These are phyloP conservation scores for Phaethornis superciliosus DNA, from an alignment of 2,113 vertebrate species.

Conservation along the genomic window DNA sequence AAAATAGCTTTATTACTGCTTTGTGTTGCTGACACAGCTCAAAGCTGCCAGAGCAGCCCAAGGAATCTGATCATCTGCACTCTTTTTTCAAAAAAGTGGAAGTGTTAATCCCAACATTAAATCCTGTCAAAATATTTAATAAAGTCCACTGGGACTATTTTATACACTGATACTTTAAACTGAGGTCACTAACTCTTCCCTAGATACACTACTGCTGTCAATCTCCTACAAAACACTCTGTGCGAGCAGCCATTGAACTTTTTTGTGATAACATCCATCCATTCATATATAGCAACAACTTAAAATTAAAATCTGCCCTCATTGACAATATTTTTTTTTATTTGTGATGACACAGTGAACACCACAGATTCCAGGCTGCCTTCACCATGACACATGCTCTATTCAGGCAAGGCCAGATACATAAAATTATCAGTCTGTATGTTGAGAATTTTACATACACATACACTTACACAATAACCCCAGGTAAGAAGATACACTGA, in stretches of 20 bases:
- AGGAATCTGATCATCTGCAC: not conserved
- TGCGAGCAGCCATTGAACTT: not conserved
- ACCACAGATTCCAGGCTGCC: not conserved
- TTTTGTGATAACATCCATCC: not conserved
- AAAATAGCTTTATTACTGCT: not conserved
- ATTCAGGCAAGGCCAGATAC: not conserved
- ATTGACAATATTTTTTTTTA: not conserved
- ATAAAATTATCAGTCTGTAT: not conserved
- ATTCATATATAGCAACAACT: not conserved
- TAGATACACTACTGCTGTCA: not conserved
- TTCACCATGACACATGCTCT: not conserved
- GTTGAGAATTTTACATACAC: rapidly evolving
- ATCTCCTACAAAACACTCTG: not conserved
- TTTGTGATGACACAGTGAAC: not conserved
- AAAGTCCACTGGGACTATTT: not conserved
- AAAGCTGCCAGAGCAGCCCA: not conserved
- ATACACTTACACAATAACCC: not conserved
- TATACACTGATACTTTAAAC: not conserved
- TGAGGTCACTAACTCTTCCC: not conserved
- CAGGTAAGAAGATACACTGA: not conserved
- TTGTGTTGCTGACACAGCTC: not conserved
- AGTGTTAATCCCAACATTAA: not conserved
- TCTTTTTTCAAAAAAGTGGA: not conserved
- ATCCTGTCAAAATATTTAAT: conserved; percentile 29
- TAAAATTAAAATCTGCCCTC: not conserved